Evolutionary conservation across 2,113 vertebrate species (phyloP).

Genomic region (Gopherus flavomarginatus): DNA sequence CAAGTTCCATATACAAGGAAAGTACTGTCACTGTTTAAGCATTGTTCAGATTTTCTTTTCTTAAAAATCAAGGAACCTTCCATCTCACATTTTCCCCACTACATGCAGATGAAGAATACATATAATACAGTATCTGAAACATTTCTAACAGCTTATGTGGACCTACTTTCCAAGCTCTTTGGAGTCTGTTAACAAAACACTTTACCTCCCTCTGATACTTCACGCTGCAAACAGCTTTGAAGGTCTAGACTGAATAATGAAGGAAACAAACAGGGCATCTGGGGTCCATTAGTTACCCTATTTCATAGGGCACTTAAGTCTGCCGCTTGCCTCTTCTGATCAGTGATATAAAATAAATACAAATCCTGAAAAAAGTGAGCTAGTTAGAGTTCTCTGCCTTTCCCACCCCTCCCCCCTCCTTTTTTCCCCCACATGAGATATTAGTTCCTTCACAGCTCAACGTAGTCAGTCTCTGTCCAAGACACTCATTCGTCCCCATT

Average conservation of each 20-base stretch:
- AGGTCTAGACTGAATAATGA: slow-evolving; percentile 70
- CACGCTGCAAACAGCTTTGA: slow-evolving; percentile 68
- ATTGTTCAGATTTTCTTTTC: slow-evolving; percentile 11
- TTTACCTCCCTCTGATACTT: slow-evolving; percentile 72
- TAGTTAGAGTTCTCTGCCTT: slow-evolving; percentile 61
- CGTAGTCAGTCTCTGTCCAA: slow-evolving; percentile 21
- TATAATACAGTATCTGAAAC: slow-evolving; percentile 56
- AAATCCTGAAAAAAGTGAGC: slow-evolving; percentile 66
- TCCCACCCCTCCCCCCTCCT: slow-evolving; percentile 57
- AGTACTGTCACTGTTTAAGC: background rate
- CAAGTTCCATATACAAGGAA: background rate
- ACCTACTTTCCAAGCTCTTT: slow-evolving; percentile 72
- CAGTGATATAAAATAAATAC: slow-evolving; percentile 71
- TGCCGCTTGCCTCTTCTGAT: slow-evolving; percentile 71
- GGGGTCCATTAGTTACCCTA: slow-evolving; percentile 70
- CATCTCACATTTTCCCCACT: slow-evolving; percentile 33
- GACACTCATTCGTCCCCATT: slow-evolving; percentile 44
- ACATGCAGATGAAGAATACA: slow-evolving; percentile 50
- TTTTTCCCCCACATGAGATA: slow-evolving; percentile 49
- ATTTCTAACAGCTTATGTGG: slow-evolving; percentile 68
- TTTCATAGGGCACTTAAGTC: slow-evolving; percentile 67
- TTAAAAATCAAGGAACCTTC: slow-evolving; percentile 43
- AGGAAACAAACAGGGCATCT: slow-evolving; percentile 67
- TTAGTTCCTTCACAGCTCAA: slow-evolving; percentile 56
- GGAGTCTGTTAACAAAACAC: slow-evolving; percentile 69